Conservation (phyloP, 1,140 invertebrate genomes). For the Pristionchus pacificus region DNA sequence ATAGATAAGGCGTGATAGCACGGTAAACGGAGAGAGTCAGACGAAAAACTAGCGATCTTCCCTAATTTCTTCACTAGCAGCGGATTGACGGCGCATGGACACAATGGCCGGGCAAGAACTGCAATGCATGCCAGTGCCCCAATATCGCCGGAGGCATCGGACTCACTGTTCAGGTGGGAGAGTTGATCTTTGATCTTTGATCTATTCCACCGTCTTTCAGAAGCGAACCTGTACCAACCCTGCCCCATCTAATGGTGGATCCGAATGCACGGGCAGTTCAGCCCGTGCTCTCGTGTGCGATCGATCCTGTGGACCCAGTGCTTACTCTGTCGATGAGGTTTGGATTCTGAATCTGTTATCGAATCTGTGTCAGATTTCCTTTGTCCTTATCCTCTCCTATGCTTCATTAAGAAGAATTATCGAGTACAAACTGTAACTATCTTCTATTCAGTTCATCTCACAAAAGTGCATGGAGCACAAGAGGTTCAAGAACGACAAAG, state of each 20-base stretch:
- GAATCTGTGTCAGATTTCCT: too few relatives aligned
- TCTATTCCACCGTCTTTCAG: background rate
- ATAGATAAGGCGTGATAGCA: too few relatives aligned
- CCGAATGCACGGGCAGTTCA: conserved; percentile 46
- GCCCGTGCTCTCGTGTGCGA: conserved; percentile 49
- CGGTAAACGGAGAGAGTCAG: background rate
- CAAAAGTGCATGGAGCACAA: conserved; percentile 53
- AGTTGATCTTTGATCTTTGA: background rate
- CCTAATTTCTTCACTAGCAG: too few relatives aligned
- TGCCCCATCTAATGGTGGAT: conserved; percentile 48
- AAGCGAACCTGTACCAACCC: conserved; percentile 43
- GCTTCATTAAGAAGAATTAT: too few relatives aligned
- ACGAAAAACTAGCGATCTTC: background rate
- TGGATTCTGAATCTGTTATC: too few relatives aligned
- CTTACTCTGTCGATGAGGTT: conserved; percentile 50
- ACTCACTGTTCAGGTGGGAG: conserved; percentile 35
- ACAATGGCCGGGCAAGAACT: conserved; percentile 40
- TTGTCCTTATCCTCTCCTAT: too few relatives aligned
- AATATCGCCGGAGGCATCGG: conserved; percentile 46
- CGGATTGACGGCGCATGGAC: conserved; percentile 51
- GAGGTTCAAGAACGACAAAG: conserved; percentile 47
- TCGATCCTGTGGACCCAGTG: conserved; percentile 33
- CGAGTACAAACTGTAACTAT: conserved; percentile 1
- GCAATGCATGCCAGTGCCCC: conserved; percentile 45
- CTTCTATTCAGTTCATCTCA: conserved; percentile 46